These are phyloP conservation scores for Coreoperca whiteheadi DNA, from an alignment of 2,113 vertebrate genomes.

Conservation along the genomic window DNA sequence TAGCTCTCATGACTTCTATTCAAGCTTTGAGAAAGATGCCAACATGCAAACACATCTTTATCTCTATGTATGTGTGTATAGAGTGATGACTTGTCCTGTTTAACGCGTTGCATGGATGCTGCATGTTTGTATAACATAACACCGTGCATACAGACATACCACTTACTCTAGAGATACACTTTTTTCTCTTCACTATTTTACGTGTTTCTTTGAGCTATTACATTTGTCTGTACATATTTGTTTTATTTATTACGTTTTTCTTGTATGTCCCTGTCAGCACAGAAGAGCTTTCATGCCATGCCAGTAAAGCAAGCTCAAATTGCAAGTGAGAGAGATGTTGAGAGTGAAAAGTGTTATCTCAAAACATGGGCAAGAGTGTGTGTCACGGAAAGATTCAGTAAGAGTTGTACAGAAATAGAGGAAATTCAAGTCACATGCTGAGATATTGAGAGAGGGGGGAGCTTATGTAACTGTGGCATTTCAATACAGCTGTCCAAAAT, in stretches of 20 bases:
- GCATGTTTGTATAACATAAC: not conserved
- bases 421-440: slow-evolving; percentile 41
- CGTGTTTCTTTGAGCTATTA: not conserved
- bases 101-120: not conserved
- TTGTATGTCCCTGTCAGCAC: not conserved
- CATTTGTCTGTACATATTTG: not conserved
- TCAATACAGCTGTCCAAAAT: slow-evolving; percentile 59
- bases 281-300: slow-evolving; percentile 13
- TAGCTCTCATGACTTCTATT: slow-evolving; percentile 1
- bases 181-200: not conserved
- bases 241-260: not conserved
- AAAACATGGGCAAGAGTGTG: not conserved
- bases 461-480: slow-evolving; percentile 57
- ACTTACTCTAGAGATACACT: not conserved
- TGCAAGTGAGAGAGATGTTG: slow-evolving; percentile 7
- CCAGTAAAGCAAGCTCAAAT: slow-evolving; percentile 26
- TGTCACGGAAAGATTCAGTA: slow-evolving; percentile 29
- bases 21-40: not conserved
- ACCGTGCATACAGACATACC: not conserved
- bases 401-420: slow-evolving; percentile 28
- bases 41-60: not conserved
- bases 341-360: slow-evolving; percentile 29
- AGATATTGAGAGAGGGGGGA: slow-evolving; percentile 22
- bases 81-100: not conserved
- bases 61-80: not conserved